Evolutionary conservation across 2,888 invertebrate genomes (phyloP).

Genomic region (Ypsolopha scabrella): DNA sequence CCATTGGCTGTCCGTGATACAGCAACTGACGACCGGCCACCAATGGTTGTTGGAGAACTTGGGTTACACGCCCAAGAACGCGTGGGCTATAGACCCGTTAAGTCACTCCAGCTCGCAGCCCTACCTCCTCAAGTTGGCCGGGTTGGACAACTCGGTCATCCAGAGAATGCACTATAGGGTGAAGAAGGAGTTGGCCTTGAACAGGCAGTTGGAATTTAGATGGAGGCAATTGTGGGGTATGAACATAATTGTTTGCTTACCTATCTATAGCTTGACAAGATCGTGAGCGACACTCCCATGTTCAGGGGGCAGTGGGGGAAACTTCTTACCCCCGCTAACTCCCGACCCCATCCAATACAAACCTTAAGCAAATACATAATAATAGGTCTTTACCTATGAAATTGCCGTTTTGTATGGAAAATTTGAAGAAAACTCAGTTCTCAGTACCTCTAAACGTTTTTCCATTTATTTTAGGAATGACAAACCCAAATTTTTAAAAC

Average conservation of each 20-base stretch:
- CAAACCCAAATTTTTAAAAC: no score
- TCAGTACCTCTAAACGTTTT: no score
- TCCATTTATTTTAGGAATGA: no score
- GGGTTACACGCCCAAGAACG: slow-evolving; percentile 79
- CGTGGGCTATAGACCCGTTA: slow-evolving; percentile 96
- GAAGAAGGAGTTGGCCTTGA: slow-evolving; percentile 89
- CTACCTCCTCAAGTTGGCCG: slow-evolving; percentile 82
- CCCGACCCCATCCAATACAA: no score
- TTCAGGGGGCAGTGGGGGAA: no score
- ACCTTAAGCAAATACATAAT: no score
- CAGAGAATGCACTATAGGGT: slow-evolving; percentile 95
- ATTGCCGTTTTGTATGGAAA: no score
- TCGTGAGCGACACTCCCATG: no score
- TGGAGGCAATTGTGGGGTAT: slow-evolving; percentile 96
- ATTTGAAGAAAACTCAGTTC: no score
- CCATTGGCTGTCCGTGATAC: slow-evolving; percentile 90
- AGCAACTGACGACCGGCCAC: slow-evolving; percentile 95
- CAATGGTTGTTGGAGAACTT: slow-evolving; percentile 90
- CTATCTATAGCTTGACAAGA: no score
- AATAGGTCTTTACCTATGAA: no score
- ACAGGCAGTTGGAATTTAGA: slow-evolving; percentile 89
- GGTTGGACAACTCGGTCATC: slow-evolving; percentile 85
- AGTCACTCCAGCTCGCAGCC: slow-evolving; percentile 91
- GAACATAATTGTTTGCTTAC: slow-evolving; percentile 9
- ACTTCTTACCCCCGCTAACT: no score